A percentile compares a stretch with the other conserved stretches of the same genome.
phyloP scores from a whole-genome alignment of 2,113 vertebrate genomes.

The Rhabdomys dilectus region DNA sequence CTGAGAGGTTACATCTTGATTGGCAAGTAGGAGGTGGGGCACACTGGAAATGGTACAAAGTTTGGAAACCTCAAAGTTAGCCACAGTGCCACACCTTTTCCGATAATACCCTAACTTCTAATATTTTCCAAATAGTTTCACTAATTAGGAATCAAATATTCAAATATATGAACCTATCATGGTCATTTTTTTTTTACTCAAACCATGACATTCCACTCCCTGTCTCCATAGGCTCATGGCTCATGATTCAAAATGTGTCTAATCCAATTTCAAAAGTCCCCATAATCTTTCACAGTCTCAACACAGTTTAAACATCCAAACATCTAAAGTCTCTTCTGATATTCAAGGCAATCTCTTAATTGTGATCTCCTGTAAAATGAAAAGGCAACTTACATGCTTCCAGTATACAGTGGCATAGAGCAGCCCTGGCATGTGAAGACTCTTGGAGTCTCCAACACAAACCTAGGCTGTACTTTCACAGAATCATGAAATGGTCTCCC shows the following conservation, averaged over 20 bases:
- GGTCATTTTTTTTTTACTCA: not conserved
- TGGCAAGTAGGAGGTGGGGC: not conserved
- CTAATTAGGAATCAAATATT: not conserved
- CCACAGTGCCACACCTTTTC: not conserved
- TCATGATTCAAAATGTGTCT: not conserved
- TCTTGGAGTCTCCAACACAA: not conserved
- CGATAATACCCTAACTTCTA: not conserved
- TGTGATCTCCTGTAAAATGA: not conserved
- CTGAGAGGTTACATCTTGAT: not conserved
- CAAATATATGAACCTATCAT: not conserved
- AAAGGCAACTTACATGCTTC: not conserved
- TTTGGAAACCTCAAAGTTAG: not conserved
- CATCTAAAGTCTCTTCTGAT: not conserved
- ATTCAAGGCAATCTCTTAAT: not conserved
- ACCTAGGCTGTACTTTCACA: not conserved
- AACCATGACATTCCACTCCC: not conserved
- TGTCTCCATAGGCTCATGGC: not conserved
- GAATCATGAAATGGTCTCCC: not conserved
- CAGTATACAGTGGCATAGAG: not conserved
- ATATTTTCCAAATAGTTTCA: not conserved
- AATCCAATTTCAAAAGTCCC: not conserved
- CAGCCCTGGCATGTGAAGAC: not conserved
- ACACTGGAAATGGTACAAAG: not conserved
- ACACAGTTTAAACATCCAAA: not conserved
- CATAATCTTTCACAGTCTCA: not conserved